These are phyloP conservation scores for Micrasema longulum DNA, from an alignment of 1,140 invertebrate genomes.

Conservation along the genomic window DNA sequence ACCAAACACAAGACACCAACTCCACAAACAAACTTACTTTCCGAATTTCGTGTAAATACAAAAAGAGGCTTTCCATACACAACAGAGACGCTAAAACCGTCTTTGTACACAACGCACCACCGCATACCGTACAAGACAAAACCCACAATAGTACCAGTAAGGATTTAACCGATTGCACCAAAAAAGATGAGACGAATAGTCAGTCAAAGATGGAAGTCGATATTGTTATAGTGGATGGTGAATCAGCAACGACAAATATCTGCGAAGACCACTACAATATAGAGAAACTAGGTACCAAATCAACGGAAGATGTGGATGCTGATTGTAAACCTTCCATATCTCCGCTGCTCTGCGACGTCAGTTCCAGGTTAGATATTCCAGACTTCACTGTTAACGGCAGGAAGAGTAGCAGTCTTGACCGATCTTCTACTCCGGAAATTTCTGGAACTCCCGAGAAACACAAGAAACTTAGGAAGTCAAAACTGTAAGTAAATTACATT, in stretches of 20 bases:
- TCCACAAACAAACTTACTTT: constrained; percentile 52
- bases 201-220: constrained; percentile 51
- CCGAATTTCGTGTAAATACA: constrained; percentile 63
- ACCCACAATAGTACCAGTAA: constrained; percentile 31
- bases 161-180: constrained; percentile 33
- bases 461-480: constrained; percentile 49
- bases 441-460: constrained; percentile 37
- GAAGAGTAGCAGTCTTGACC: constrained; percentile 45
- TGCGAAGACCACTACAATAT: neutral
- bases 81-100: constrained; percentile 46
- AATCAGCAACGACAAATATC: constrained; percentile 6
- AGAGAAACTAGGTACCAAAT: neutral
- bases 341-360: constrained; percentile 39
- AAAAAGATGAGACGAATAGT: constrained; percentile 39
- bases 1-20: constrained; percentile 40
- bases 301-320: constrained; percentile 7
- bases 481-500: constrained; percentile 46
- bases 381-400: constrained; percentile 48
- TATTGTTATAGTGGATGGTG: constrained; percentile 46
- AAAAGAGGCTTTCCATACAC: constrained; percentile 57
- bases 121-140: constrained; percentile 37
- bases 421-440: constrained; percentile 48
- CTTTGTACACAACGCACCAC: constrained; percentile 42
- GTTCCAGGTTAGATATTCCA: constrained; percentile 47
- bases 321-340: constrained; percentile 39